Evolutionary conservation across 2,888 invertebrate species (phyloP), one percentile per base, ranked within the genome.

Genomic region (Trissolcus brochymenae): DNA sequence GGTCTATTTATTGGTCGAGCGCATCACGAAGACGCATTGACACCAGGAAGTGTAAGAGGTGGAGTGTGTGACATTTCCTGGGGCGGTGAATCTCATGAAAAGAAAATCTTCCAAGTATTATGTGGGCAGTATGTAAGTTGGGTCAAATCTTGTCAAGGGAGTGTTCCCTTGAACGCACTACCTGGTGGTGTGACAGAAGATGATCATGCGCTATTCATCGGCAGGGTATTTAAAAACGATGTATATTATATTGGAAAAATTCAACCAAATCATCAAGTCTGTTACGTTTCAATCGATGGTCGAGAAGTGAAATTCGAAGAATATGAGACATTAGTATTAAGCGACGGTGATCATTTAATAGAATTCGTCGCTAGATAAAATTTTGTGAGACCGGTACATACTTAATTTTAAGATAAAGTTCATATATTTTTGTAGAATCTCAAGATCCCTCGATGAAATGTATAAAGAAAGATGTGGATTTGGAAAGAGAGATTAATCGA

Each of bases 251-350:
- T 86, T 25, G 88, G 87, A 14, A 87, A 86, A 78, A 82, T 88
- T 79, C 86, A 87, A 49, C 85, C 86, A 0, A 84, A 84, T 75
- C 86, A 87, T 54, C 83, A 84, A 70, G 78, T 76, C 14, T 87
- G 86, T 57, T 87, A 87, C 16, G 80, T 86, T 80, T 82, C 86
- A 14, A 61, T 83, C 13, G 78, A 83, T 19, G 86, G 84, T 0
- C 75, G 77, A 9, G 87, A 87, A 66, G 66, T 78, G 4, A 53
- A 80, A n/a, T 85, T 81, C 29, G 49, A 71, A 14, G 81, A 83
- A 4, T 87, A 87, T 66, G 89, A 90, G 76, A 82, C 87, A n/a
- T 82, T 89, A 50, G 84, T 88, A n/a, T 54, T 85, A 53, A 73
- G 78, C 53, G 82, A 84, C 21, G 76, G 72, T n/a, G 76, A 70